These are phyloP conservation scores for Pocillopora grandis DNA, from an alignment of 92 coral and sea anemone species.

Conservation along the genomic window DNA sequence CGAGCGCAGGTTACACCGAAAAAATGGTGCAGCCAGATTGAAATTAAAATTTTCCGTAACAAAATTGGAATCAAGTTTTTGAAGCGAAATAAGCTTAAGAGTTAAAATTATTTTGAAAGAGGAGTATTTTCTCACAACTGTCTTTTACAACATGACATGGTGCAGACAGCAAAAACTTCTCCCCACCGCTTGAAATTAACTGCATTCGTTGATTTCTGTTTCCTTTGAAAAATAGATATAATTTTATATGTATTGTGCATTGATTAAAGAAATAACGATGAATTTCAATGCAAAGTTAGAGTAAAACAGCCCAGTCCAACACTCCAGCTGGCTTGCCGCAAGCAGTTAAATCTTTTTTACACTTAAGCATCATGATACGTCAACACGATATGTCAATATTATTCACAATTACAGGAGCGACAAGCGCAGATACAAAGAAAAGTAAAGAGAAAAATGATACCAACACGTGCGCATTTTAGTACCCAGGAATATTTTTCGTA, in stretches of 20 bases:
- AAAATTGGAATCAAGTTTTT: no score
- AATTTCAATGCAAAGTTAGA: neutral
- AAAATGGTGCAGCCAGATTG: neutral
- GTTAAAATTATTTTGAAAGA: no score
- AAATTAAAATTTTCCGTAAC: neutral
- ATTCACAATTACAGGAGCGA: conserved; percentile 39
- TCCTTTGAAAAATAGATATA: neutral
- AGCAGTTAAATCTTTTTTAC: conserved; percentile 13
- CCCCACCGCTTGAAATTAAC: neutral
- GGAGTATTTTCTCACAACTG: no score
- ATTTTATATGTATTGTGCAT: no score
- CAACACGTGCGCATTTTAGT: conserved; percentile 3
- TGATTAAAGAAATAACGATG: neutral
- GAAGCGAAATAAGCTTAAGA: no score
- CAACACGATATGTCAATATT: conserved; percentile 29
- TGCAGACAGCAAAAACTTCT: no score
- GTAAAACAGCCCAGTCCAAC: neutral
- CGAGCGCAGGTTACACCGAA: neutral
- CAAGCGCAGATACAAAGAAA: conserved; percentile 36
- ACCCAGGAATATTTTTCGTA: conserved; percentile 19
- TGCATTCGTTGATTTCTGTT: neutral
- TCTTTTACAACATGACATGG: no score
- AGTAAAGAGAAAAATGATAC: conserved; percentile 14
- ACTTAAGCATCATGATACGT: conserved; percentile 7
- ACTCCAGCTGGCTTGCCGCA: conserved; percentile 12